Evolutionary conservation across 1,140 invertebrate species (phyloP), one percentile per base, ranked within the genome.

Genomic region (Scaptomyza graminum): DNA sequence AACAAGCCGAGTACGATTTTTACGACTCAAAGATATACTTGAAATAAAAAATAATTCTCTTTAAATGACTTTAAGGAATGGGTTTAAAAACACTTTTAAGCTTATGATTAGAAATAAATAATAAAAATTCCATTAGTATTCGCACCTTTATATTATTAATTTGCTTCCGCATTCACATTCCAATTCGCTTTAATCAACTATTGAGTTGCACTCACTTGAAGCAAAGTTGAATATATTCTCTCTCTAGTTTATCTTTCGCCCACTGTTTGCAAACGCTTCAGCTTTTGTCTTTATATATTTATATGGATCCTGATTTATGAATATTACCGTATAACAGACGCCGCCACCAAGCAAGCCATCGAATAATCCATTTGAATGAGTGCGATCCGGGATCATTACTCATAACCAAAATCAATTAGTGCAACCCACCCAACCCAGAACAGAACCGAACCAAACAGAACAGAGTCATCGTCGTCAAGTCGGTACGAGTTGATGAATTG

Each of bases 391-490:
- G 57, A 87, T 87, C 81, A 84, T 84, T 84, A 84, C 77, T 84
- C 81, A 84, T 84, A 84, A 87, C 77, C 70, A 85, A 85, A 85
- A 85, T 85, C 81, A 85, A 85, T 85, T 85, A 85, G 82, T 85
- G 82, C 74, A 80, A 81, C 78, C 81, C 81, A 85, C 81, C 82
- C 77, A 87, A 60, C 44, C 46, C 55, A 65, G 37, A 69, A 68
- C 43, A 25, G 55, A 43, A 31, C 56, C 28, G 18, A 49, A 54
- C 43, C 44, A 12, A 39, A 44, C 41, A 52, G 81, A 85, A 85
- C 78, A 85, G 61, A 84, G 81, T 85, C 81, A 85, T 85, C 74
- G 82, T 68, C 78, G 82, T 68, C 78, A 54, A 87, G 83, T 83
- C 83, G 44, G 8, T 83, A 76, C 72, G 62, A 71, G 71, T 87